Percentiles rank a stretch among this genome's conserved stretches.
Conservation (phyloP, 2,797 vertebrate genomes). For the Okamejei kenojei region DNA sequence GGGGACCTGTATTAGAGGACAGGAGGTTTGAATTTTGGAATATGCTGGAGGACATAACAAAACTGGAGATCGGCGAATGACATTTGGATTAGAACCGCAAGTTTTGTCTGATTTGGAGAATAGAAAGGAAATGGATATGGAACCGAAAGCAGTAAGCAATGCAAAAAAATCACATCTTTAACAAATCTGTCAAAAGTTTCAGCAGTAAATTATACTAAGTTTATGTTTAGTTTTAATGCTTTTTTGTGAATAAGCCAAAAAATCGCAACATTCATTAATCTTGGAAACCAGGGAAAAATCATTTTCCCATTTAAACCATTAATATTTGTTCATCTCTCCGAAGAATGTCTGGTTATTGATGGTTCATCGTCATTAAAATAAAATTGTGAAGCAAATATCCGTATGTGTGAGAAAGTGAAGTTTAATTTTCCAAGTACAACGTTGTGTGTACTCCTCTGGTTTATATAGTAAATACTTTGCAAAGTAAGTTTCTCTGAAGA, state of each 20-base stretch:
- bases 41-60: not conserved
- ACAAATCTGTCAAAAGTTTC: not conserved
- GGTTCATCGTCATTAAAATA: not conserved
- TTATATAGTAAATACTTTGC: not conserved
- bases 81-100: not conserved
- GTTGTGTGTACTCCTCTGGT: not conserved
- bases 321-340: not conserved
- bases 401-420: not conserved
- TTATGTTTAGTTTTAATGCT: not conserved
- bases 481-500: not conserved
- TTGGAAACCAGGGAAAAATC: not conserved
- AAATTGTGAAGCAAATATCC: not conserved
- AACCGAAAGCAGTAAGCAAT: not conserved
- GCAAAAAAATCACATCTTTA: not conserved
- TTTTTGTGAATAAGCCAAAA: not conserved
- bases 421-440: not conserved
- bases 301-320: not conserved
- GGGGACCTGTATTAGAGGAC: not conserved
- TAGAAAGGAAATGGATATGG: not conserved
- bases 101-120: not conserved
- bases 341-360: constrained; percentile 6
- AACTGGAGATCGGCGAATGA: not conserved
- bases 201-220: not conserved
- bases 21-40: not conserved
- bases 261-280: not conserved